Conservation (phyloP, 2,797 vertebrate species). For the Austrolebias charrua region DNA sequence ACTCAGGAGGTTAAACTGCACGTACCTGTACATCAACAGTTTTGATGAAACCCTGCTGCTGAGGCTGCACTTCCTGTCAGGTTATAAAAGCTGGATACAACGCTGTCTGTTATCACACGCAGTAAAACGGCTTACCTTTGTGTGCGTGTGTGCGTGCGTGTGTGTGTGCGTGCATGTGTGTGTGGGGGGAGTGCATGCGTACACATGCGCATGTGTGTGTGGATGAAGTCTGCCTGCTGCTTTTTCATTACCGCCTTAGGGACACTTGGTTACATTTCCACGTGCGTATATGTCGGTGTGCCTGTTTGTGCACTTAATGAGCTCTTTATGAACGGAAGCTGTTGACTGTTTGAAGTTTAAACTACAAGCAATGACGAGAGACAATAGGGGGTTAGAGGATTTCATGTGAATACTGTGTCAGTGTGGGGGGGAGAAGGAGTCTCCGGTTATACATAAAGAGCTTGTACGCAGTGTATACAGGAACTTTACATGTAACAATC, state of each 20-base stretch:
- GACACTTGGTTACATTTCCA: conserved; percentile 47
- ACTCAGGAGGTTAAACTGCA: not conserved
- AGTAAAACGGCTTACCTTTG: conserved; percentile 47
- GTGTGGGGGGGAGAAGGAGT: not conserved
- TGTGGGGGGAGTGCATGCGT: conserved; percentile 24
- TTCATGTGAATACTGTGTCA: conserved; percentile 14
- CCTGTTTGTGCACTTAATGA: conserved; percentile 34
- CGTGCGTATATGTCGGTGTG: conserved; percentile 14
- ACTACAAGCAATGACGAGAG: conserved; percentile 49
- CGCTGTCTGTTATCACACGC: conserved; percentile 75
- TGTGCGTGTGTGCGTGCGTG: conserved; percentile 11
- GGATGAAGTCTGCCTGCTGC: conserved; percentile 64
- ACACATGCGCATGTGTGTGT: conserved; percentile 2
- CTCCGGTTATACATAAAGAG: conserved; percentile 43
- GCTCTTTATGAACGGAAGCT: conserved; percentile 68
- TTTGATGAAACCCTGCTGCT: conserved; percentile 61
- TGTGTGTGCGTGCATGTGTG: conserved; percentile 13
- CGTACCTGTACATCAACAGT: conserved; percentile 42
- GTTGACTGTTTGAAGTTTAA: conserved; percentile 68
- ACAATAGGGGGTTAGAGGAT: conserved; percentile 9
- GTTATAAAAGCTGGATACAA: conserved; percentile 63
- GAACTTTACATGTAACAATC: conserved; percentile 45
- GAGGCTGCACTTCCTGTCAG: conserved; percentile 61
- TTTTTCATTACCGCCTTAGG: conserved; percentile 69
- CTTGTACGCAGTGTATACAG: conserved; percentile 25